Evolutionary conservation across 2,113 vertebrate species (phyloP), one percentile per base, ranked within the genome.

Genomic region (Saccopteryx bilineata): DNA sequence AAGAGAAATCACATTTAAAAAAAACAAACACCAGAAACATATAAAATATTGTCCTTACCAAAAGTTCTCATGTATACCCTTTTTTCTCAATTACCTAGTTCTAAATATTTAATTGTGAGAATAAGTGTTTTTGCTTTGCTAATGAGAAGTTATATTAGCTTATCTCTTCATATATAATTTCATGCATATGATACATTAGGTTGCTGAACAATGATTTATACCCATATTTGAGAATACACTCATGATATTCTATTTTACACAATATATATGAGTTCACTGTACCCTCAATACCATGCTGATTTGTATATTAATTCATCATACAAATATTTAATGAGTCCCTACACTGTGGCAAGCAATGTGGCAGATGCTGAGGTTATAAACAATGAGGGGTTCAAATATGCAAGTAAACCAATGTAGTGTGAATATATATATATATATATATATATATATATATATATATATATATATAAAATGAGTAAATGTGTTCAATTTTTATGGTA

Each of bases 21-120:
- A 5, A 71, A 79, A 68, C 2, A 82, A 48, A 1, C 14, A 1
- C 5, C 60, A 46, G 1, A 91, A 31, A 15, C 10, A 76, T 26
- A 86, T 69, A 52, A 56, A 88, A 72, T 72, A 76, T 15, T 87
- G 39, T 46, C 48, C 4, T 52, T 95, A 72, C 58, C 2, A 56
- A 90, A 95, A 26, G 7, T 89, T 60, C 9, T 28, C 48, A 82
- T 17, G 19, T 26, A 91, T 14, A 8, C 0, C 0, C 4, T 46
- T 92, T 96, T 56, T 48, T 23, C 48, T 56, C 0, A 1, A 75
- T 93, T 13, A 84, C 8, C 28, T 28, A 33, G 39, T 19, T 60
- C 1, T 93, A 94, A 75, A 92, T 80, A 84, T 94, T 92, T 97
- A 95, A 83, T 87, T 87, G n/a, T 94, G 48, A 96, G 72, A 84